phyloP scores from a whole-genome alignment of 2,113 vertebrate genomes.

The Phylloscopus trochilus region DNA sequence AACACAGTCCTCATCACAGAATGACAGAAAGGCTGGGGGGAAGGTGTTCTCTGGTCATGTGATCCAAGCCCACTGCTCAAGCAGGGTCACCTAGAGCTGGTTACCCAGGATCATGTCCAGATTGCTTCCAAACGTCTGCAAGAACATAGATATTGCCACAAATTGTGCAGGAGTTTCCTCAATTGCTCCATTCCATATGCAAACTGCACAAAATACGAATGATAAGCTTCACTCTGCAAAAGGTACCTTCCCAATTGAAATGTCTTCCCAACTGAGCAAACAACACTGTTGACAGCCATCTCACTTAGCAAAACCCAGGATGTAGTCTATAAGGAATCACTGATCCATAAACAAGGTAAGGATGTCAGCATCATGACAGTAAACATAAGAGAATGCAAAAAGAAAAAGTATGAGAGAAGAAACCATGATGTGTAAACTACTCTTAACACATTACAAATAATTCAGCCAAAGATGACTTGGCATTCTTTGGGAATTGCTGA shows the following conservation, averaged over 20 bases:
- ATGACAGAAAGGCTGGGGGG: not conserved
- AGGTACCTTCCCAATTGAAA: not conserved
- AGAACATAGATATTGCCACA: not conserved
- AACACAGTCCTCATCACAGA: not conserved
- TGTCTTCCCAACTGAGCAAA: not conserved
- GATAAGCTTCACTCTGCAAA: not conserved
- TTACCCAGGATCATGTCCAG: not conserved
- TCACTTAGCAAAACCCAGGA: not conserved
- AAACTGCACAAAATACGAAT: not conserved
- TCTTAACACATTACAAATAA: not conserved
- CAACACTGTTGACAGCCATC: not conserved
- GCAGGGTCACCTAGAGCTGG: not conserved
- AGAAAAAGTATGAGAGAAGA: not conserved
- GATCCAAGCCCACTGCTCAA: not conserved
- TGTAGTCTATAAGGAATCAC: not conserved
- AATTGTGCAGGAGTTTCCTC: not conserved
- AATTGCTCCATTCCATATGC: not conserved
- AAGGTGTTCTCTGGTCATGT: not conserved
- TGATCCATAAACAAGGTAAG: not conserved
- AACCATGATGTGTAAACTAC: not conserved
- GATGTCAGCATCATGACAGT: not conserved
- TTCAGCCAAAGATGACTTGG: not conserved
- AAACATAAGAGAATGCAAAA: not conserved
- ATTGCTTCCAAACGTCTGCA: not conserved
- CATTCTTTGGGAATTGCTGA: not conserved